Percentiles rank a stretch among this genome's conserved stretches.
phyloP scores from a whole-genome alignment of 2,797 vertebrate species.

The Pseudomugil tenellus region DNA sequence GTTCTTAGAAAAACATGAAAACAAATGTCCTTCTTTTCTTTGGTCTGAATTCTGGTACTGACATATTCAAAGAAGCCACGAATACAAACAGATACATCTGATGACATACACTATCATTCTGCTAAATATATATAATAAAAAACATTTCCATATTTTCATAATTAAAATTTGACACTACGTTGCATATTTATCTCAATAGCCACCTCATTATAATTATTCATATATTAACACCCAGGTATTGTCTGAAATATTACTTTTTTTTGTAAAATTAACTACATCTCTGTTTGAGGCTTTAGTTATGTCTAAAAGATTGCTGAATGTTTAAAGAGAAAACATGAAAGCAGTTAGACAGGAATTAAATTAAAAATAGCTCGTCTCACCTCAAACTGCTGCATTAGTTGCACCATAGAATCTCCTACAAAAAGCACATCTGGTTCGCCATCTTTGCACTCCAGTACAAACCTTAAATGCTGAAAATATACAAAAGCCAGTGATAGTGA shows the following conservation, averaged over 20 bases:
- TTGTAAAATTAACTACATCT: neutral
- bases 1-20: neutral
- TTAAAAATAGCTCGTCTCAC: conserved; percentile 68
- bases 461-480: conserved; percentile 88
- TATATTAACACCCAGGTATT: neutral
- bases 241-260: neutral
- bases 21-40: neutral
- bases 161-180: neutral
- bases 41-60: neutral
- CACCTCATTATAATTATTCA: neutral
- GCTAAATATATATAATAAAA: neutral
- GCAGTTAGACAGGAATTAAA: neutral
- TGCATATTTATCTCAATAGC: neutral
- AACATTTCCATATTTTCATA: neutral
- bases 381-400: conserved; percentile 95
- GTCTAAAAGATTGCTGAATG: neutral
- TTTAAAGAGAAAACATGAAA: neutral
- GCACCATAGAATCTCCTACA: conserved; percentile 96
- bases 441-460: conserved; percentile 96
- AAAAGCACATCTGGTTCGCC: conserved; percentile 97
- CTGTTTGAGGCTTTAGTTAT: neutral
- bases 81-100: neutral
- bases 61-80: neutral
- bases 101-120: neutral
- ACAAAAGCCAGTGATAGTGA: neutral